Conservation (phyloP, 2,113 vertebrate genomes). For the Chloropsis cyanopogon region DNA sequence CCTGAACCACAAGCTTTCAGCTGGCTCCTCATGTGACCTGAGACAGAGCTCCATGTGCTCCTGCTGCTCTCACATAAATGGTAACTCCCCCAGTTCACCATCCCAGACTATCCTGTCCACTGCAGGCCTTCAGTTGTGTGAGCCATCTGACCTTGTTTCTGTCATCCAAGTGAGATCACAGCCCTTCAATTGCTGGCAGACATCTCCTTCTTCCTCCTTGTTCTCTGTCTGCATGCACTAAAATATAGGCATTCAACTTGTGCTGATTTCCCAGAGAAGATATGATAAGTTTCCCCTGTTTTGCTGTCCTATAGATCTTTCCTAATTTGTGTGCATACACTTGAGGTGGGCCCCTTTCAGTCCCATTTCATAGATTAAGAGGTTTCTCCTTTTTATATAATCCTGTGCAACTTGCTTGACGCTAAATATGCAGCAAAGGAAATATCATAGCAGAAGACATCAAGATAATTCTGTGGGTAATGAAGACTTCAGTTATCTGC, state of each 20-base stretch:
- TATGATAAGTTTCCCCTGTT: background rate
- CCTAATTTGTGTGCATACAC: background rate
- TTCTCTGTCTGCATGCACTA: background rate
- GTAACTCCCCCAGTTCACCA: background rate
- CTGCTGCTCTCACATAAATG: background rate
- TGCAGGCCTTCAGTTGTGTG: background rate
- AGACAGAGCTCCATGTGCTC: background rate
- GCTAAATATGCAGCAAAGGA: background rate
- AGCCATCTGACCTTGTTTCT: background rate
- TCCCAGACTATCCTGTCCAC: background rate
- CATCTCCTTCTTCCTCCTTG: fast-evolving
- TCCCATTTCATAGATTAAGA: background rate
- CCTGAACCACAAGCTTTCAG: background rate
- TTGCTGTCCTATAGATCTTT: background rate
- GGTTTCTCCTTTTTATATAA: background rate
- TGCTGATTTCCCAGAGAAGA: background rate
- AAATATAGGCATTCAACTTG: background rate
- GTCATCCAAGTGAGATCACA: background rate
- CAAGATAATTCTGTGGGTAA: background rate
- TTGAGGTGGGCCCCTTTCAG: background rate
- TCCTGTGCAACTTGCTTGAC: background rate
- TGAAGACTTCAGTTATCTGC: background rate
- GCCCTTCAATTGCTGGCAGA: background rate
- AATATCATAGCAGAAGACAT: background rate
- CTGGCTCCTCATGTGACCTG: background rate